These are phyloP conservation scores for Bos taurus DNA, from an alignment of 2,113 vertebrate species.

Conservation along the genomic window ARS-UCD2.0 NC_037328.1:149986501-149987000, in stretches of 20 bases:
- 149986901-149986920: not conserved
- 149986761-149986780: not conserved
- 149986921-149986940: not conserved
- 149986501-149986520: not conserved
- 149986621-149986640: not conserved
- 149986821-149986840: not conserved
- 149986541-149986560: not conserved
- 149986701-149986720: not conserved
- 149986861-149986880: not conserved
- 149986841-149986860: not conserved
- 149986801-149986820: not conserved
- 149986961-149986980: accelerated
- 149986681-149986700: not conserved
- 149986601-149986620: not conserved
- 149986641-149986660: not conserved
- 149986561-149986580: not conserved
- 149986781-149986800: not conserved
- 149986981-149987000: not conserved
- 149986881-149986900: not conserved
- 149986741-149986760: not conserved
- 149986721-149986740: not conserved
- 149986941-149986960: not conserved
- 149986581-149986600: not conserved
- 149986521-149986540: not conserved
- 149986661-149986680: constrained; percentile 29